Percentiles rank a stretch among this genome's conserved stretches.
phyloP scores from a whole-genome alignment of 2,888 invertebrate species.

The Ligdia adustata region DNA sequence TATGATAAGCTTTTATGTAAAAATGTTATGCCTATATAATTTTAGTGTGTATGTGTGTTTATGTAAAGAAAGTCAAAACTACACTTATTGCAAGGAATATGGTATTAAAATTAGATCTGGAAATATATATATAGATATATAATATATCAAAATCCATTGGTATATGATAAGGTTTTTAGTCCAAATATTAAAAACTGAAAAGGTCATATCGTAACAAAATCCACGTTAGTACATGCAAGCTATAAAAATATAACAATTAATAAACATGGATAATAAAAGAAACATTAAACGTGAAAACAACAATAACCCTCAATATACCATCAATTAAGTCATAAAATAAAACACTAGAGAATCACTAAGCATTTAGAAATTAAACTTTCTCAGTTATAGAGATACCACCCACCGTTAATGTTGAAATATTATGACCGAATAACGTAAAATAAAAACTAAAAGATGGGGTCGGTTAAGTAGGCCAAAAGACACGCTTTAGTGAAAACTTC shows the following conservation, averaged over 20 bases:
- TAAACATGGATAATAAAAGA: conserved; percentile 3
- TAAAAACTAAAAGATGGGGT: conserved; percentile 42
- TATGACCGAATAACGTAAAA: conserved; percentile 14
- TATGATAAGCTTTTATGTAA: too few relatives aligned
- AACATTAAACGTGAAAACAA: neutral
- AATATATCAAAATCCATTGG: too few relatives aligned
- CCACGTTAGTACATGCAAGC: too few relatives aligned
- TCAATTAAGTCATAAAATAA: conserved; percentile 21
- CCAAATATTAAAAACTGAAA: too few relatives aligned
- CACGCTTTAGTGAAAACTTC: conserved; percentile 47
- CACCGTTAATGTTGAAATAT: conserved; percentile 27
- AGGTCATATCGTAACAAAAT: too few relatives aligned
- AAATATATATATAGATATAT: too few relatives aligned
- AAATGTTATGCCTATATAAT: too few relatives aligned
- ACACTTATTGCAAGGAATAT: too few relatives aligned
- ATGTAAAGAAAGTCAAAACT: too few relatives aligned
- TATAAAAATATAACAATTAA: neutral
- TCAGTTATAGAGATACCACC: conserved; percentile 24
- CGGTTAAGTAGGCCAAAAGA: conserved; percentile 50
- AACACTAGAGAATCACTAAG: conserved; percentile 11
- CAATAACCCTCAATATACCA: conserved; percentile 11
- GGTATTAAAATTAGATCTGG: too few relatives aligned
- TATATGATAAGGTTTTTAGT: too few relatives aligned
- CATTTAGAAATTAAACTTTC: conserved; percentile 30
- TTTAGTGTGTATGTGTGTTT: too few relatives aligned